Percentiles rank a stretch among this genome's conserved stretches.
Conservation (phyloP, 92 coral and sea anemone species). For the Porites divaricata region DNA sequence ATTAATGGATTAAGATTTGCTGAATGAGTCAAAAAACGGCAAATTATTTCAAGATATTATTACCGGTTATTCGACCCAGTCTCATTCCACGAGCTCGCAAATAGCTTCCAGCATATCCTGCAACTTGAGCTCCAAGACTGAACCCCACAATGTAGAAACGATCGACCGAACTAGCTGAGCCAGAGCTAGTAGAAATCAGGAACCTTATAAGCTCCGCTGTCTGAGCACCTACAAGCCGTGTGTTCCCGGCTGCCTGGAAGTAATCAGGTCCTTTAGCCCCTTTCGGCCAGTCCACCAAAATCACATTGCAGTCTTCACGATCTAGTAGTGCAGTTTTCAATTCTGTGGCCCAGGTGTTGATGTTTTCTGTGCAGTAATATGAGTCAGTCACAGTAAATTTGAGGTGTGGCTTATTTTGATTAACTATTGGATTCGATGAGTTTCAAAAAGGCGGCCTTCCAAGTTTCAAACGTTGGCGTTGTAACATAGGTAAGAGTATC, state of each 20-base stretch:
- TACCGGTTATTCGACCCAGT: slow-evolving; percentile 78
- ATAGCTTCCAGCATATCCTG: slow-evolving; percentile 70
- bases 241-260: slow-evolving; percentile 68
- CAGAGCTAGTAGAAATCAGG: slow-evolving; percentile 47
- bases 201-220: slow-evolving; percentile 73
- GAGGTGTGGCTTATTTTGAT: no score
- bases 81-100: slow-evolving; percentile 15
- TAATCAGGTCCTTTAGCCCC: slow-evolving; percentile 57
- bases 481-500: no score
- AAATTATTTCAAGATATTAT: no score
- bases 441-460: no score
- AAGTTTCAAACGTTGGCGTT: no score
- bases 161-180: slow-evolving; percentile 10
- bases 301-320: slow-evolving; percentile 60
- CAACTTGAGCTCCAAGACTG: slow-evolving; percentile 77
- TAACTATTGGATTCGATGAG: no score
- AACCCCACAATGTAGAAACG: slow-evolving; percentile 68
- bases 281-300: slow-evolving; percentile 75
- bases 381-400: no score
- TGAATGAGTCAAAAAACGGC: no score
- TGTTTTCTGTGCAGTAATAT: no score
- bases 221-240: slow-evolving; percentile 80
- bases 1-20: no score
- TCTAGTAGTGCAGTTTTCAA: slow-evolving; percentile 60
- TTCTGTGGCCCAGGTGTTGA: slow-evolving; percentile 42